phyloP scores from a whole-genome alignment of 2,888 invertebrate genomes.

The Panopea generosa region DNA sequence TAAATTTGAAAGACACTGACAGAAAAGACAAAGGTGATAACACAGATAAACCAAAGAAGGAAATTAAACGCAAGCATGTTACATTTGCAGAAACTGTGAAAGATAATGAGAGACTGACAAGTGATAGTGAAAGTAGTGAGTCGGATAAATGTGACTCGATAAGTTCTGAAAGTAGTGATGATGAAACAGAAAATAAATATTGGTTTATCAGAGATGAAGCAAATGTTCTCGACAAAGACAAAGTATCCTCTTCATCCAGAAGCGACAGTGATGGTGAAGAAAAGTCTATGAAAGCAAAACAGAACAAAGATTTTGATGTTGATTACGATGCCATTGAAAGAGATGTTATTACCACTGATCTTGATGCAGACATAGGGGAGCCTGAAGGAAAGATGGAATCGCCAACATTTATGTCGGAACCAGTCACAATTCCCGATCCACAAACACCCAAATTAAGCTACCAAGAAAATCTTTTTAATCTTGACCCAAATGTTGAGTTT shows the following conservation, averaged over 20 bases:
- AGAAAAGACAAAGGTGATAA: not conserved
- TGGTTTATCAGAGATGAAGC: conserved; percentile 3
- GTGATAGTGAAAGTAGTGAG: conserved; percentile 27
- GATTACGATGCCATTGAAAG: conserved; percentile 16
- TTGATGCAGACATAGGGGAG: conserved; percentile 19
- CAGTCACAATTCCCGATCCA: conserved; percentile 24
- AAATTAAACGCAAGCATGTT: conserved; percentile 32
- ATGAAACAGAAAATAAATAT: conserved; percentile 18
- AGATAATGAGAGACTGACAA: conserved; percentile 43
- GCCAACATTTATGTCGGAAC: not conserved
- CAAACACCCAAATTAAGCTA: conserved; percentile 23
- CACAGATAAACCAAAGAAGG: conserved; percentile 1
- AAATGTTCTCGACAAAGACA: not conserved
- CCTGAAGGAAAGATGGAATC: conserved; percentile 6
- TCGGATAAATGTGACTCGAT: not conserved
- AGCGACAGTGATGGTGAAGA: conserved; percentile 12
- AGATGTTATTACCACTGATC: conserved; percentile 20
- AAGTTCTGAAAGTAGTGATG: not conserved
- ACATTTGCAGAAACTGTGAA: conserved; percentile 52
- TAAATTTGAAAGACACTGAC: not conserved
- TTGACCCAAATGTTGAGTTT: conserved; percentile 25
- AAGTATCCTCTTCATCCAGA: conserved; percentile 1
- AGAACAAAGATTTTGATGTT: conserved; percentile 19
- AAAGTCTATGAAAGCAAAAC: not conserved
- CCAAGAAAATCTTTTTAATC: conserved; percentile 20